Evolutionary conservation across 1,140 invertebrate genomes (phyloP), one percentile per base, ranked within the genome.

Genomic region (Gryon sp.): DNA sequence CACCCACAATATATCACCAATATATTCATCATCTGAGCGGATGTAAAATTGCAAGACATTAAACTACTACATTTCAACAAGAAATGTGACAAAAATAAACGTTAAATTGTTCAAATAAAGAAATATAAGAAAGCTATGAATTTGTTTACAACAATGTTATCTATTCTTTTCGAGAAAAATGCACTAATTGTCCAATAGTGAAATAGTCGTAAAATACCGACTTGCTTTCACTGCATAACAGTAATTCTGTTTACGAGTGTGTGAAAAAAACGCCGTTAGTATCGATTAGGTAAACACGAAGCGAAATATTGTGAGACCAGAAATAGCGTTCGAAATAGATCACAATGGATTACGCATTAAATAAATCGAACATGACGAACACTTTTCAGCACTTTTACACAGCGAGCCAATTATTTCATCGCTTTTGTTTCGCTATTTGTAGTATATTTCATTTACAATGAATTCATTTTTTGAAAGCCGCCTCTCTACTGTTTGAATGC

Each of bases 291-390:
- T 46, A 66, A 76, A 81, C 70, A 59, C 52, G 62, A 66, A 65
- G 45, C 62, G 50, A 30, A n/a, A 30, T 34, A 59, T 57, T 36
- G 43, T 43, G 48, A 57, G 69, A 65, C 38, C 74, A 59, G 60
- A 74, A 62, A 75, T 43, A 53, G 68, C 78, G 68, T 79, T 80
- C 24, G 55, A 30, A 69, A 83, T 83, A 82, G 83, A 82, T 80
- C 80, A n/a, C n/a, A 76, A 76, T 77, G 81, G 84, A 86, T 85
- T 86, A 84, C 83, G 80, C 82, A 83, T 84, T 80, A 85, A 84
- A 85, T 86, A 83, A 84, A 83, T 82, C 68, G 77, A 83, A 84
- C 83, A 81, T 75, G 79, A 75, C 73, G 79, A 84, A 84, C 82
- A 86, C 82, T 85, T 82, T 83, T 83, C 63, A 75, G 82, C 84